phyloP scores from a whole-genome alignment of 2,113 vertebrate genomes.

The Sula dactylatra region DNA sequence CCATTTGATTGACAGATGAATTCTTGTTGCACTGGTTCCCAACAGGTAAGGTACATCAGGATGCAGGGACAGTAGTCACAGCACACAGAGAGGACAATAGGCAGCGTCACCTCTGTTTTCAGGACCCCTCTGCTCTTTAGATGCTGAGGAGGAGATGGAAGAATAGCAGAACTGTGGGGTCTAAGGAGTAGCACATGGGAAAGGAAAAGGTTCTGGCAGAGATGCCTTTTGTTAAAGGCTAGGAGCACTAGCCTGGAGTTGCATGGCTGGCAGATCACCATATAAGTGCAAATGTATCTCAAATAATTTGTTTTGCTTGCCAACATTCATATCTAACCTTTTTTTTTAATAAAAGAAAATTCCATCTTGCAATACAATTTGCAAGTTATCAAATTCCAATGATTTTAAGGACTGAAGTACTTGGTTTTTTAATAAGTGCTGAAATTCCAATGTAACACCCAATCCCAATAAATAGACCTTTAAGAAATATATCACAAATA shows the following conservation, averaged over 20 bases:
- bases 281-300: neutral
- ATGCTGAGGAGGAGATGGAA: neutral
- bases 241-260: neutral
- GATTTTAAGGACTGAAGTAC: neutral
- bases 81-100: too few species aligned
- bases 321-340: neutral
- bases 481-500: neutral
- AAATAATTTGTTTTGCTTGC: neutral
- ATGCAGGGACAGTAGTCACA: fast-evolving
- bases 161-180: neutral
- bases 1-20: neutral
- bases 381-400: neutral
- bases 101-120: neutral
- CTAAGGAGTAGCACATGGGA: neutral
- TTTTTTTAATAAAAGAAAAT: neutral
- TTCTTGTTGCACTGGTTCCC: neutral
- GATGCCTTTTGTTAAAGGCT: neutral
- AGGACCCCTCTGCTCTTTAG: neutral
- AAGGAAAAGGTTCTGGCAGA: neutral
- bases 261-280: neutral
- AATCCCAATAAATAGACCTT: neutral
- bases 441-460: neutral
- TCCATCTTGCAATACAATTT: neutral
- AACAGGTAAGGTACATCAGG: neutral
- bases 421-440: neutral